phyloP scores from a whole-genome alignment of 2,113 vertebrate species.

The Odontesthes bonariensis region DNA sequence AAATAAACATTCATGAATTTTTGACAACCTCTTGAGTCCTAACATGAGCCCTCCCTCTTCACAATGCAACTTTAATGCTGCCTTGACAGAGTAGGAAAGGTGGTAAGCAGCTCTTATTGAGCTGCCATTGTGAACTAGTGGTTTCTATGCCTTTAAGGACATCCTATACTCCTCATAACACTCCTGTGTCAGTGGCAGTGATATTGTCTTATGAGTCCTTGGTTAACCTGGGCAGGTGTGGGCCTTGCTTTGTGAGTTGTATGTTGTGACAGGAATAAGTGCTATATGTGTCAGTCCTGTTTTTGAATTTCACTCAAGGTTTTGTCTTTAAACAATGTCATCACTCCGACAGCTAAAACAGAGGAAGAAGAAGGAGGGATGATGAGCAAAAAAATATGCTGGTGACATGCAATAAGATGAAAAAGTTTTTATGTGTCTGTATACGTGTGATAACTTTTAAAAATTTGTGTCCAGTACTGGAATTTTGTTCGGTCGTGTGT shows the following conservation, averaged over 20 bases:
- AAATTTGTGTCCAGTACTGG: too few species aligned
- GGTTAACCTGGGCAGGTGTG: slow-evolving; percentile 5
- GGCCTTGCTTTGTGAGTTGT: not conserved
- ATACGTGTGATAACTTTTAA: too few species aligned
- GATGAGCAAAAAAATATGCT: too few species aligned
- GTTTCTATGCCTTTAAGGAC: slow-evolving; percentile 57
- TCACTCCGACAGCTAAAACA: not conserved
- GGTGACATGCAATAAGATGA: too few species aligned
- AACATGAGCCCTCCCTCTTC: slow-evolving; percentile 39
- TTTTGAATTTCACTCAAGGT: not conserved
- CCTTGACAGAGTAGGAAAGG: slow-evolving; percentile 59
- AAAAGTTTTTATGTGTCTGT: too few species aligned
- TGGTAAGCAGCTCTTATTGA: slow-evolving; percentile 47
- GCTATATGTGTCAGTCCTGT: not conserved
- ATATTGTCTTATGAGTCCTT: slow-evolving; percentile 45
- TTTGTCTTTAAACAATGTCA: not conserved
- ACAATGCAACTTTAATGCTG: slow-evolving; percentile 75
- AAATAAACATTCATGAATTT: slow-evolving; percentile 7
- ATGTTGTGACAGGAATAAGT: slow-evolving; percentile 1
- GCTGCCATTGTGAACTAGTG: slow-evolving; percentile 37
- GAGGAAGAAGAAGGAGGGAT: too few species aligned
- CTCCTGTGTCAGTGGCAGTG: slow-evolving; percentile 49
- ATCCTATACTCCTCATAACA: slow-evolving; percentile 57
- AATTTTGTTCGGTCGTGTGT: too few species aligned
- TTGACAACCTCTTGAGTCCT: not conserved